Evolutionary conservation across 2,888 invertebrate species (phyloP).

Genomic region (Agonopterix subpropinquella): DNA sequence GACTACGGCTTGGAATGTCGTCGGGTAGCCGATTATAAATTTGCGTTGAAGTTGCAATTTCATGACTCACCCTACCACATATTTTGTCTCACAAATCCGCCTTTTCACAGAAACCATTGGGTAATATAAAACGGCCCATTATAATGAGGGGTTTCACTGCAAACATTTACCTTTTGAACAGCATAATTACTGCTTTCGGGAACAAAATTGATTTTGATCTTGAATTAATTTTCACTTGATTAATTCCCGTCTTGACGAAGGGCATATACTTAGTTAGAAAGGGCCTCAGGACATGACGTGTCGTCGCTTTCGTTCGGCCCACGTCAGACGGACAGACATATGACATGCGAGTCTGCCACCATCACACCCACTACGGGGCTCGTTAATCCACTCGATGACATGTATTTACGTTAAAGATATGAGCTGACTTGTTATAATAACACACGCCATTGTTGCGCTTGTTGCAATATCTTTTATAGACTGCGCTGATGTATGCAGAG

Average conservation of each 20-base stretch:
- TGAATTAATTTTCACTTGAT: constrained; percentile 13
- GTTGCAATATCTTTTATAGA: constrained; percentile 29
- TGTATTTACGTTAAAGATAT: constrained; percentile 25
- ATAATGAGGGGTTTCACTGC: not conserved
- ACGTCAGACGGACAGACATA: constrained; percentile 28
- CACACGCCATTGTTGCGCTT: not conserved
- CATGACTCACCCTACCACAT: constrained; percentile 39
- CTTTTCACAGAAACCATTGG: not conserved
- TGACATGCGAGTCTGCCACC: constrained; percentile 26
- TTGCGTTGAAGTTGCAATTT: constrained; percentile 53
- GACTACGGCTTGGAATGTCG: constrained; percentile 55
- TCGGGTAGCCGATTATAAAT: constrained; percentile 58
- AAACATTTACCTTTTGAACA: constrained; percentile 3
- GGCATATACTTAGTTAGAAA: constrained; percentile 8
- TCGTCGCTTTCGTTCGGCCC: constrained; percentile 19
- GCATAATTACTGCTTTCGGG: constrained; percentile 2
- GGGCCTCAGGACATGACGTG: constrained; percentile 20
- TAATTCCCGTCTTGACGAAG: constrained; percentile 17
- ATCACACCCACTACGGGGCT: constrained; percentile 29
- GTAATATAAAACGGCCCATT: not conserved
- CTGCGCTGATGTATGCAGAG: constrained; percentile 35
- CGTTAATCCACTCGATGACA: constrained; percentile 34
- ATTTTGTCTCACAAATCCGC: not conserved
- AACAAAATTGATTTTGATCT: constrained; percentile 2
- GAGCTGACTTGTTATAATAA: not conserved